Conservation (phyloP, 2,888 invertebrate genomes). For the Siphonodentalium dalli region DNA sequence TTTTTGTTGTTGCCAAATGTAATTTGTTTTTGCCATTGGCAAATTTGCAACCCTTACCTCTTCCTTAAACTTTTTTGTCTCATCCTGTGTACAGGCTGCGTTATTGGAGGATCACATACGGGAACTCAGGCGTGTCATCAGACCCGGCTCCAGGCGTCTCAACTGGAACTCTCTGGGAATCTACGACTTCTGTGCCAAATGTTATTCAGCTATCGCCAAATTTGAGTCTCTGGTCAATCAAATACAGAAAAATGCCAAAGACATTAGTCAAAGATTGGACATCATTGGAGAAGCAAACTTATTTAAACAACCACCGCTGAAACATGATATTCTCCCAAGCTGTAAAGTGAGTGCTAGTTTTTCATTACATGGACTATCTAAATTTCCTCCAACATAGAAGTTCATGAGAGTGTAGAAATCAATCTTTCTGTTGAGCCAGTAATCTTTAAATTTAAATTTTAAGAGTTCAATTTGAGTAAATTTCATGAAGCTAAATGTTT, state of each 20-base stretch:
- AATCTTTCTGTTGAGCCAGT: no score
- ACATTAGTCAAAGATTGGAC: conserved; percentile 59
- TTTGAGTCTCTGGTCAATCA: conserved; percentile 67
- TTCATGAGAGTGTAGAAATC: no score
- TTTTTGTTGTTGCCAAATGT: no score
- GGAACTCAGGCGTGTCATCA: conserved; percentile 63
- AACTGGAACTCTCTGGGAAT: conserved; percentile 89
- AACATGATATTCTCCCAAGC: conserved; percentile 54
- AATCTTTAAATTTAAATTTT: no score
- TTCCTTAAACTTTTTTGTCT: no score
- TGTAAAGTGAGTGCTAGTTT: conserved; percentile 61
- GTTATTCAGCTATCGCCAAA: conserved; percentile 67
- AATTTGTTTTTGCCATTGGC: background rate
- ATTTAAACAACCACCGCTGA: conserved; percentile 58
- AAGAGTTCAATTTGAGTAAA: no score
- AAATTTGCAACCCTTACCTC: background rate
- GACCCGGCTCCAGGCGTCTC: conserved; percentile 82
- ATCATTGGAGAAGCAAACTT: conserved; percentile 61
- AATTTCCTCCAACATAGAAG: no score
- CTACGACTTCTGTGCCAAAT: conserved; percentile 74
- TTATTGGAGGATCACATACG: conserved; percentile 61
- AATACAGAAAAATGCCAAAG: conserved; percentile 65
- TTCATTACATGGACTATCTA: no score
- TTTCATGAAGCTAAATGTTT: no score
- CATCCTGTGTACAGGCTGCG: conserved; percentile 39